Percentiles rank a stretch among this genome's conserved stretches.
These are phyloP conservation scores for Drosophila dunni DNA, from an alignment of 1,140 invertebrate species.

Conservation along the genomic window DNA sequence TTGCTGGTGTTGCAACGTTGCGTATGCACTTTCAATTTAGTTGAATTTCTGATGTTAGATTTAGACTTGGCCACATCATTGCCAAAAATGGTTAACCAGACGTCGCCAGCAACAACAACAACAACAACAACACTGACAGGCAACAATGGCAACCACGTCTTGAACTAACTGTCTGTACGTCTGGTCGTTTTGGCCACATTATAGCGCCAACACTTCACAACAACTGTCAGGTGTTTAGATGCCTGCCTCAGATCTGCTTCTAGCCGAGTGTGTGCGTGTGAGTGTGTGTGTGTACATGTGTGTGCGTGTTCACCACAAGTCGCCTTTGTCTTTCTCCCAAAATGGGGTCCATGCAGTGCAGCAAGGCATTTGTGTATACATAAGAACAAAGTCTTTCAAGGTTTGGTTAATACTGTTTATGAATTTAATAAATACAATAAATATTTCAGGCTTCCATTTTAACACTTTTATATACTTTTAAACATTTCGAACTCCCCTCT, in stretches of 20 bases:
- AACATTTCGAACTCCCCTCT: not conserved
- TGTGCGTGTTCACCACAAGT: constrained; percentile 59
- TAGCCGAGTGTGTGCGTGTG: not conserved
- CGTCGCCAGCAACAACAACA: constrained; percentile 29
- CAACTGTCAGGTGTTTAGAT: constrained; percentile 76
- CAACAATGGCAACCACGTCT: constrained; percentile 34
- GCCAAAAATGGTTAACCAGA: constrained; percentile 55
- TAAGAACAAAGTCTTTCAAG: not conserved
- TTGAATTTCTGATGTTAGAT: constrained; percentile 31
- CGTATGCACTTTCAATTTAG: constrained; percentile 52
- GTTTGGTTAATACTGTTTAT: not conserved
- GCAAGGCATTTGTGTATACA: not conserved
- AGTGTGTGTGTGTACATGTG: not conserved
- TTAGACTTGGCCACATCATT: constrained; percentile 43
- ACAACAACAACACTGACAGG: constrained; percentile 35
- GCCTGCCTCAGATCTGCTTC: constrained; percentile 36
- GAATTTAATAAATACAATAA: not conserved
- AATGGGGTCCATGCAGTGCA: constrained; percentile 7
- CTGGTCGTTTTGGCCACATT: constrained; percentile 23
- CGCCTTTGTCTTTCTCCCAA: constrained; percentile 24
- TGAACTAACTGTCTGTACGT: constrained; percentile 23
- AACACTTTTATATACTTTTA: no score
- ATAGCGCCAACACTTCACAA: constrained; percentile 63
- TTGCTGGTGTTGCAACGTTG: constrained; percentile 42
- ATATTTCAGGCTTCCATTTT: no score